A percentile compares a stretch with the other conserved stretches of the same genome.
phyloP scores from a whole-genome alignment of 2,113 vertebrate species.

The Zosterops pallidus region DNA sequence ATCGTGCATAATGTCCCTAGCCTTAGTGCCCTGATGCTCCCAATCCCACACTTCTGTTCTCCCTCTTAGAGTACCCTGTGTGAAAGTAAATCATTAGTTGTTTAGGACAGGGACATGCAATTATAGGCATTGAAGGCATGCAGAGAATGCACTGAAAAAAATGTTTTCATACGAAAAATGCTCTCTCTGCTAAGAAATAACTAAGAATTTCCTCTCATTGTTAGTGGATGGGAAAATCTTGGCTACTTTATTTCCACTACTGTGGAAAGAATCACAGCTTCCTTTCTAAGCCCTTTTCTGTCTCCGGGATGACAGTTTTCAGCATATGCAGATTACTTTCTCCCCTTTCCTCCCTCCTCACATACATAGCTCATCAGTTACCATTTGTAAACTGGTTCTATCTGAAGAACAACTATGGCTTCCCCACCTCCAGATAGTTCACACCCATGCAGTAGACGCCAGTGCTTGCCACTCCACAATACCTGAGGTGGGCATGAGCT shows the following conservation, averaged over 20 bases:
- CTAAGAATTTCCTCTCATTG: not conserved
- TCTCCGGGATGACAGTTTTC: not conserved
- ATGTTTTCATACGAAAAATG: not conserved
- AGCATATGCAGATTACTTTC: not conserved
- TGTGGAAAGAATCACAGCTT: not conserved
- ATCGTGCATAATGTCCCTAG: not conserved
- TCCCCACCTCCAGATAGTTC: not conserved
- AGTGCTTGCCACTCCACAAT: not conserved
- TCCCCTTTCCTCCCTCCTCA: not conserved
- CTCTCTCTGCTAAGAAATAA: not conserved
- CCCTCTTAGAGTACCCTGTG: not conserved
- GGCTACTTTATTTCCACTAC: not conserved
- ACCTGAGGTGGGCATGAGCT: not conserved
- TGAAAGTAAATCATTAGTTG: not conserved
- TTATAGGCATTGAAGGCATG: not conserved
- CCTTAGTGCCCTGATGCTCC: not conserved
- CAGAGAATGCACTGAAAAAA: not conserved
- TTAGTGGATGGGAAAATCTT: not conserved
- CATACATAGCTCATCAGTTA: not conserved
- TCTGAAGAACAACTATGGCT: not conserved
- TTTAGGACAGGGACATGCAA: not conserved
- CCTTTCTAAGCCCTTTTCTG: not conserved
- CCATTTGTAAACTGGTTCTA: not conserved
- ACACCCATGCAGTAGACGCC: not conserved
- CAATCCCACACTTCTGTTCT: not conserved